These are phyloP conservation scores for Ailuropoda melanoleuca DNA, from an alignment of 2,113 vertebrate genomes.

Conservation along the genomic window DNA sequence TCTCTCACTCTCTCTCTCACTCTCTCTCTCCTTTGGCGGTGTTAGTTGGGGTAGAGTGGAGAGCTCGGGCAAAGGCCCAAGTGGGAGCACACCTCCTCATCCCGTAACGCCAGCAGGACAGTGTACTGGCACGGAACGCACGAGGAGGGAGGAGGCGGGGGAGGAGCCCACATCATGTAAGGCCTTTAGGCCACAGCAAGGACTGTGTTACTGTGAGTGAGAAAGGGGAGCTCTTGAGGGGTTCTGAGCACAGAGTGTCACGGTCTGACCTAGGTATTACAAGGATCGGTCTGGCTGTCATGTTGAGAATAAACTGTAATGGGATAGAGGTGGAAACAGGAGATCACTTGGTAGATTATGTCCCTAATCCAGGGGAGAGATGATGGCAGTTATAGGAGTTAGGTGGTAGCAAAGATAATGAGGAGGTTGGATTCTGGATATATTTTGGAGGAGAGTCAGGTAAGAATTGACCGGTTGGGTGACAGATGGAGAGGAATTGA, in stretches of 20 bases:
- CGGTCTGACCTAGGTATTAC: not conserved
- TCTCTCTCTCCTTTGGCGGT: no score
- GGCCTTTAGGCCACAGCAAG: not conserved
- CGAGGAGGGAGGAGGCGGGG: accelerated
- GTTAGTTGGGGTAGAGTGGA: not conserved
- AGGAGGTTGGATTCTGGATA: not conserved
- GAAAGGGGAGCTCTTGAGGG: no score
- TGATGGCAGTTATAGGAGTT: not conserved
- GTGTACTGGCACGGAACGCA: accelerated
- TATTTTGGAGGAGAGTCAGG: not conserved
- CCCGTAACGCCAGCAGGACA: no score
- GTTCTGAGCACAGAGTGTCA: not conserved
- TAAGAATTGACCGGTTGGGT: not conserved
- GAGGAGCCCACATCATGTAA: not conserved
- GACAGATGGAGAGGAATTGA: not conserved
- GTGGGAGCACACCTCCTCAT: accelerated
- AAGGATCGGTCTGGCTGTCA: not conserved
- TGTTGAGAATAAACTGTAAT: not conserved
- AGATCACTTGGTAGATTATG: not conserved
- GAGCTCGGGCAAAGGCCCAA: accelerated
- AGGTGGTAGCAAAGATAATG: not conserved
- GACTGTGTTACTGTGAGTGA: not conserved
- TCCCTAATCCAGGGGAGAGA: not conserved
- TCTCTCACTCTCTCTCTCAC: no score
- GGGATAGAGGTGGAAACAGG: not conserved